These are phyloP conservation scores for Monodelphis domestica DNA, from an alignment of 2,797 vertebrate genomes.

Conservation along the genomic window DNA sequence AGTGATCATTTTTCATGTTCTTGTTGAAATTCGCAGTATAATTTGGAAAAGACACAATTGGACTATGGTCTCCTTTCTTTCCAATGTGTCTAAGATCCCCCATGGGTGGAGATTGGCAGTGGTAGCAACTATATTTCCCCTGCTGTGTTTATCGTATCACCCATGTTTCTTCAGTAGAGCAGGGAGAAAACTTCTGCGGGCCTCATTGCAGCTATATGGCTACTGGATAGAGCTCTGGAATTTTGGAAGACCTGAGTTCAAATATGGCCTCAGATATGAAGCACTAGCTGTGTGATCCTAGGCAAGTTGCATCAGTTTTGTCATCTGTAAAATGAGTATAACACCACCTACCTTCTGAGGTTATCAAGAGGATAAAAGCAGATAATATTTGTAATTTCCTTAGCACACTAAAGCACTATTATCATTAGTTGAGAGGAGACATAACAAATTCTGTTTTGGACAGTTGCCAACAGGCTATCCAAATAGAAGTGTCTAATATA, in stretches of 20 bases:
- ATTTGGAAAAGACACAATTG: slow-evolving; percentile 48
- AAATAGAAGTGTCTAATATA: not conserved
- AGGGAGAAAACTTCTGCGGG: not conserved
- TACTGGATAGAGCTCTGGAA: not conserved
- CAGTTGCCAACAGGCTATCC: not conserved
- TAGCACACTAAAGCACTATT: not conserved
- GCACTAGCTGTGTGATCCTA: too few species aligned
- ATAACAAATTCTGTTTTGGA: not conserved
- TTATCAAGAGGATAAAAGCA: not conserved
- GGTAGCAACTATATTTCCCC: not conserved
- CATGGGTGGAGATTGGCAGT: not conserved
- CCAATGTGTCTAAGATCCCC: not conserved
- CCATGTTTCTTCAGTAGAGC: not conserved
- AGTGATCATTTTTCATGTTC: not conserved
- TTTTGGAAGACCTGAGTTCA: not conserved
- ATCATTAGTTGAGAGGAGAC: not conserved
- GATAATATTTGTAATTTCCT: not conserved
- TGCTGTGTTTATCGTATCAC: not conserved
- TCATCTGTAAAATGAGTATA: not conserved
- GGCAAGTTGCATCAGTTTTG: not conserved
- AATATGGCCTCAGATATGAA: not conserved
- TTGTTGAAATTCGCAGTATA: slow-evolving; percentile 45
- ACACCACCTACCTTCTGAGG: not conserved
- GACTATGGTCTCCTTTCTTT: slow-evolving; percentile 41
- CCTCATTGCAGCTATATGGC: too few species aligned